Evolutionary conservation across 2,888 invertebrate genomes (phyloP).

Genomic region (Sabatieria punctata): DNA sequence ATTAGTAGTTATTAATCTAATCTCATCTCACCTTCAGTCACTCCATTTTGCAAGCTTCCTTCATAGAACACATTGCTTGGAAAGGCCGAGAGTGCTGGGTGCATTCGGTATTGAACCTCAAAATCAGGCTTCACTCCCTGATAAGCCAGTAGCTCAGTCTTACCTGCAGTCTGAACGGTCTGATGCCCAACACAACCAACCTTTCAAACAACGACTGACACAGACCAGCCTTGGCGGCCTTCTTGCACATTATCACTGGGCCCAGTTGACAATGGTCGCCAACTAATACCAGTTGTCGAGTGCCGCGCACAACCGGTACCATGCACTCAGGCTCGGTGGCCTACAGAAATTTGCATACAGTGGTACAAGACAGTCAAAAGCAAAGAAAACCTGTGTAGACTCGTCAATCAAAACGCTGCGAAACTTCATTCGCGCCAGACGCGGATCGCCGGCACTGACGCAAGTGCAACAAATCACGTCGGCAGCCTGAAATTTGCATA

Average conservation of each 20-base stretch:
- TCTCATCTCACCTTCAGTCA: constrained; percentile 51
- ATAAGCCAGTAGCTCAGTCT: too few species aligned
- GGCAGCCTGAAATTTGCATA: constrained; percentile 46
- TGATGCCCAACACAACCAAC: constrained; percentile 83
- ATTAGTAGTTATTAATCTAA: too few species aligned
- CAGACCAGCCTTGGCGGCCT: constrained; percentile 87
- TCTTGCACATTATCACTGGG: constrained; percentile 90
- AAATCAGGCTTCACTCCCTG: background rate
- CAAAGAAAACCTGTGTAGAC: constrained; percentile 46
- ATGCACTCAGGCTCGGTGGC: constrained; percentile 95
- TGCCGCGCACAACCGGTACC: constrained; percentile 95
- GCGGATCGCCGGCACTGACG: constrained; percentile 90
- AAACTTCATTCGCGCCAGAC: constrained; percentile 79
- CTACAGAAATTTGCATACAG: too few species aligned
- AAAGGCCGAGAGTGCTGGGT: constrained; percentile 87
- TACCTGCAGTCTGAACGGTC: constrained; percentile 87
- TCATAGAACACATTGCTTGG: constrained; percentile 99
- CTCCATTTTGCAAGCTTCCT: constrained; percentile 94
- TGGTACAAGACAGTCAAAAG: background rate
- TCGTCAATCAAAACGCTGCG: constrained; percentile 42
- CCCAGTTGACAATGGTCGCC: constrained; percentile 98
- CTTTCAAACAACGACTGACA: constrained; percentile 93
- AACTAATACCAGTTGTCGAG: constrained; percentile 85
- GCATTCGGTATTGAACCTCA: constrained; percentile 81
- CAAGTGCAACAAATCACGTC: constrained; percentile 99